Evolutionary conservation across 2,113 vertebrate genomes (phyloP).

Genomic region (Sander lucioperca): DNA sequence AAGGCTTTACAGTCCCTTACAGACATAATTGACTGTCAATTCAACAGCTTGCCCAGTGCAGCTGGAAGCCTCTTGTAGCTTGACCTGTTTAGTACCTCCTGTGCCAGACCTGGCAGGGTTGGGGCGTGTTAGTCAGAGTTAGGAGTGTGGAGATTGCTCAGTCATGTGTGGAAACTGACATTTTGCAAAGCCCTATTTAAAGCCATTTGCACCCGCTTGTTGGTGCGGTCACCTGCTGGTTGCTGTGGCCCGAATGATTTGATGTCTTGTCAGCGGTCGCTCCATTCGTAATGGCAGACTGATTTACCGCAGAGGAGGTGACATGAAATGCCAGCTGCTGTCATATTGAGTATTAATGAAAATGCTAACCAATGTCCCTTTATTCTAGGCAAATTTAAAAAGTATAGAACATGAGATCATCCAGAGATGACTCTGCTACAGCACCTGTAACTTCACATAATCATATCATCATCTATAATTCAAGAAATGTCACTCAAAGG

Average conservation of each 20-base stretch:
- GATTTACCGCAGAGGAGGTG: constrained; percentile 35
- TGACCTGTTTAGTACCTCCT: constrained; percentile 24
- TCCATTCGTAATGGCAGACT: constrained; percentile 21
- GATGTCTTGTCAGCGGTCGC: constrained; percentile 33
- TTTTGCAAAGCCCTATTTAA: constrained; percentile 64
- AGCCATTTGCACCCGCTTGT: constrained; percentile 38
- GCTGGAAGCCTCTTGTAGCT: constrained; percentile 11
- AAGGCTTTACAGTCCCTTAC: background rate
- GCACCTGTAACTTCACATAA: background rate
- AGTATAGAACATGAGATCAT: background rate
- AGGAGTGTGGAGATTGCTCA: constrained; percentile 41
- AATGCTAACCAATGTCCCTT: constrained; percentile 12
- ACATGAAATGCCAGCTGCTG: constrained; percentile 11
- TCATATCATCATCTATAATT: background rate
- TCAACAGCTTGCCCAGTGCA: background rate
- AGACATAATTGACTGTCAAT: constrained; percentile 31
- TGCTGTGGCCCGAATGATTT: constrained; percentile 33
- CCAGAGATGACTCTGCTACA: background rate
- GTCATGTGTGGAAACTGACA: constrained; percentile 66
- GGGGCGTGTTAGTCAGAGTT: constrained; percentile 24
- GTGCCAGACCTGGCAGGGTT: constrained; percentile 10
- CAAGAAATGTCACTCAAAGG: background rate
- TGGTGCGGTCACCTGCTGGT: constrained; percentile 51
- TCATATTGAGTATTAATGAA: background rate
- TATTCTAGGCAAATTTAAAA: background rate